A percentile compares a stretch with the other conserved stretches of the same genome.
phyloP scores from a whole-genome alignment of 1,140 invertebrate species.

The Hyles vespertilio region DNA sequence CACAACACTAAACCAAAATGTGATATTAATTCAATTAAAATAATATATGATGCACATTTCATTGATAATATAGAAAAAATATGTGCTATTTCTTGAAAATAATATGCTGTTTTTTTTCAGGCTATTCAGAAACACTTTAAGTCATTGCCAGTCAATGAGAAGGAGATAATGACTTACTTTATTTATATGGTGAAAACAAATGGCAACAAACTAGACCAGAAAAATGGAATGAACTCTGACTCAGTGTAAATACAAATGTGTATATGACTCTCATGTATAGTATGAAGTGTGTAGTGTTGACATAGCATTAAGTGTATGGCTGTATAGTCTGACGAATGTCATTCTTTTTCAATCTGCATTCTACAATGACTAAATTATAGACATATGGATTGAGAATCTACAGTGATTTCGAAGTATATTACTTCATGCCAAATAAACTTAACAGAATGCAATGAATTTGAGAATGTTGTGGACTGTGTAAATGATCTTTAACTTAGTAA shows the following conservation, averaged over 20 bases:
- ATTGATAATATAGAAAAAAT: neutral
- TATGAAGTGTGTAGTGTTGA: constrained; percentile 46
- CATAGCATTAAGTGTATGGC: constrained; percentile 26
- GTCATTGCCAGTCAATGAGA: constrained; percentile 94
- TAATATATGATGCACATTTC: neutral
- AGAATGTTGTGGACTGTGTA: constrained; percentile 2
- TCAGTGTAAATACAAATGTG: constrained; percentile 49
- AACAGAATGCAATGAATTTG: constrained; percentile 8
- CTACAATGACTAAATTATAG: constrained; percentile 18
- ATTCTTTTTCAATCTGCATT: constrained; percentile 45
- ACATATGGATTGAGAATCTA: constrained; percentile 25
- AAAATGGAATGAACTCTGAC: constrained; percentile 85
- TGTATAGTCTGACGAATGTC: neutral
- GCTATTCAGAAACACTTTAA: constrained; percentile 96
- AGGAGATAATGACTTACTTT: constrained; percentile 96
- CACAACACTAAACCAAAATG: too few relatives aligned
- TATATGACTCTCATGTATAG: constrained; percentile 44
- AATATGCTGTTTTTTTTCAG: constrained; percentile 76
- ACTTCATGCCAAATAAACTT: constrained; percentile 29
- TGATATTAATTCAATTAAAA: neutral
- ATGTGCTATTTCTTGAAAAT: neutral
- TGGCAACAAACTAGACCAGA: constrained; percentile 93
- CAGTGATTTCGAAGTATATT: constrained; percentile 30
- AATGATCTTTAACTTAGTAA: constrained; percentile 6
- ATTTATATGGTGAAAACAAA: constrained; percentile 97